phyloP scores from a whole-genome alignment of 1,140 invertebrate genomes.

The Leptinotarsa undecemlineata region DNA sequence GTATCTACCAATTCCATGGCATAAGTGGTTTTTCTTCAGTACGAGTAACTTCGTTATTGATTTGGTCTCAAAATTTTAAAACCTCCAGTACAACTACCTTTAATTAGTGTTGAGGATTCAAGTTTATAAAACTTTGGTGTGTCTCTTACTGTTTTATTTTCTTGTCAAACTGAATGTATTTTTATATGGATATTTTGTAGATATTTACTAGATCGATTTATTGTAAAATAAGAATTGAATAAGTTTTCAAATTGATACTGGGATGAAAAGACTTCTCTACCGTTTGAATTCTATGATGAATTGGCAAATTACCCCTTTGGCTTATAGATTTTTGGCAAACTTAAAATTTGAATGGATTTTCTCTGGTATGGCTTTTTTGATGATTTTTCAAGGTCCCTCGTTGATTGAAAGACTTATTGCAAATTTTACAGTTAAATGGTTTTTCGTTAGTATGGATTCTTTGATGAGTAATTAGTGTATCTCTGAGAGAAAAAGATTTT shows the following conservation, averaged over 20 bases:
- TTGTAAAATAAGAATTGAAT: background rate
- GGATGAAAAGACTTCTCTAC: no score
- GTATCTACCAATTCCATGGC: no score
- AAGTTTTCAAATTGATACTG: no score
- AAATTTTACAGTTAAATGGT: slow-evolving; percentile 53
- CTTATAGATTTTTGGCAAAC: no score
- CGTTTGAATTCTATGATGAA: no score
- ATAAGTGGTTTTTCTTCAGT: no score
- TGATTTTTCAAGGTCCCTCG: background rate
- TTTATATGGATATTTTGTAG: slow-evolving; percentile 6
- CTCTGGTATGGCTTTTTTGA: no score
- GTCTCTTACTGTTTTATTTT: slow-evolving; percentile 3
- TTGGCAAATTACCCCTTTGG: no score
- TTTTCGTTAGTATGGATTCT: slow-evolving; percentile 46
- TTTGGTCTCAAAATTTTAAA: slow-evolving; percentile 1
- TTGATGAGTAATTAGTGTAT: no score
- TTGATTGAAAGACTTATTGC: slow-evolving; percentile 54
- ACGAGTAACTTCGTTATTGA: background rate
- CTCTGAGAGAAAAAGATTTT: no score
- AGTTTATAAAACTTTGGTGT: background rate
- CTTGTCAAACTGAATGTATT: background rate
- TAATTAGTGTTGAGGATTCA: background rate
- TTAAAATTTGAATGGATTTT: background rate
- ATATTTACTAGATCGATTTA: slow-evolving; percentile 2
- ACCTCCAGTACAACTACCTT: background rate